Conservation (phyloP, 2,797 vertebrate genomes). For the Chromobotia macracanthus region DNA sequence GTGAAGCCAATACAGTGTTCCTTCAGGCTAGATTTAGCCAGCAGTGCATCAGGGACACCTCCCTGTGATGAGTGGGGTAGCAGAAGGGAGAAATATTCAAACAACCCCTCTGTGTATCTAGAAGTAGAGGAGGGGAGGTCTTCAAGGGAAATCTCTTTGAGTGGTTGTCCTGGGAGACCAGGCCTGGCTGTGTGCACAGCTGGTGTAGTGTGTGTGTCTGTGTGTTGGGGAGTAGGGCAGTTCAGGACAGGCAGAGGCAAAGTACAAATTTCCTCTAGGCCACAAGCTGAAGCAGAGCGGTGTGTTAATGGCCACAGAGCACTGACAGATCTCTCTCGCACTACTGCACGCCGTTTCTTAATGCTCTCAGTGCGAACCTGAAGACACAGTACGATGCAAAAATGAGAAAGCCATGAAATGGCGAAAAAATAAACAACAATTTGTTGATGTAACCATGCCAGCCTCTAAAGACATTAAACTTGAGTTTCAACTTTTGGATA, state of each 20-base stretch:
- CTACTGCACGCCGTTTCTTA: background rate
- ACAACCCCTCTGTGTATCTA: background rate
- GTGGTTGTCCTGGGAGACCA: conserved; percentile 11
- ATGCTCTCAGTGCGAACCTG: background rate
- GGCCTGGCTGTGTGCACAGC: background rate
- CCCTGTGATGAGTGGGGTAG: background rate
- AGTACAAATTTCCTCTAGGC: conserved; percentile 33
- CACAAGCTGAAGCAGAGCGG: conserved; percentile 20
- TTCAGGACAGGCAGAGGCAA: background rate
- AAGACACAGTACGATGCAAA: background rate
- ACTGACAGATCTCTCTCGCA: conserved; percentile 49
- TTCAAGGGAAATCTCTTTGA: background rate
- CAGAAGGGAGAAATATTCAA: conserved; percentile 1
- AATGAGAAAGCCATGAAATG: background rate
- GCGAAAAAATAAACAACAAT: background rate
- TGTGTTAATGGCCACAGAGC: conserved; percentile 56
- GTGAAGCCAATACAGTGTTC: conserved; percentile 22
- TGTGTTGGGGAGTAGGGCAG: conserved; percentile 16
- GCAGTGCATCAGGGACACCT: conserved; percentile 35
- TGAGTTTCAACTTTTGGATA: no score
- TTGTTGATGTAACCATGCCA: background rate
- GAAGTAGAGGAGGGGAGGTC: background rate
- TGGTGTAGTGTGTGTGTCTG: background rate
- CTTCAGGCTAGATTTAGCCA: conserved; percentile 42
- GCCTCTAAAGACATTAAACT: background rate